Conservation (phyloP, 2,113 vertebrate species). For the Rattus rattus region DNA sequence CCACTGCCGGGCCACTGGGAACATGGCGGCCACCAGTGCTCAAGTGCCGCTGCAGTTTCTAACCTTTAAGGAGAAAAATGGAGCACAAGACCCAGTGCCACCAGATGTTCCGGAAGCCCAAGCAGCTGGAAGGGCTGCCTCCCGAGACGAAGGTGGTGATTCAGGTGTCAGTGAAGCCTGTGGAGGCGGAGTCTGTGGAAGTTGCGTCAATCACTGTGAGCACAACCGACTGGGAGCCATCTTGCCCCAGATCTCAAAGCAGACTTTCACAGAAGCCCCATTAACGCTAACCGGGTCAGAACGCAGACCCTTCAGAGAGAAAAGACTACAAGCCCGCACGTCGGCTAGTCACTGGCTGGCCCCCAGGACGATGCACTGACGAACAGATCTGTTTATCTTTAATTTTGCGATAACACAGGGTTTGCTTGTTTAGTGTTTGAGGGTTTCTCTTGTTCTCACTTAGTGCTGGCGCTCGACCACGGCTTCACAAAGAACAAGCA, state of each 20-base stretch:
- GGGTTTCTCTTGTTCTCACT: background rate
- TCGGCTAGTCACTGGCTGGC: background rate
- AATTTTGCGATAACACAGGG: background rate
- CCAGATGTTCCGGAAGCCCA: constrained; percentile 77
- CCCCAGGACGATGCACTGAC: constrained; percentile 5
- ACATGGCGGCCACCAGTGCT: constrained; percentile 70
- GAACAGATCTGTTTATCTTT: background rate
- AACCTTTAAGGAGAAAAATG: constrained; percentile 81
- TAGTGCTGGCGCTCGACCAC: background rate
- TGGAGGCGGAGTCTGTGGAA: constrained; percentile 49
- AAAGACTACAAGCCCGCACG: background rate
- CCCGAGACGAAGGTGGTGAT: constrained; percentile 78
- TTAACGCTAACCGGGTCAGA: background rate
- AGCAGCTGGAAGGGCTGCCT: constrained; percentile 77
- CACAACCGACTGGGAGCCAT: constrained; percentile 58
- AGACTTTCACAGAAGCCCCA: background rate
- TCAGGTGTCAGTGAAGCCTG: constrained; percentile 66
- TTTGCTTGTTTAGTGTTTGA: background rate
- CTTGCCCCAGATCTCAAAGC: background rate
- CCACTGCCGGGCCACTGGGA: constrained; percentile 89
- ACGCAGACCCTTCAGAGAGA: background rate
- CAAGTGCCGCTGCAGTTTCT: constrained; percentile 78
- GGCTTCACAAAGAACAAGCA: background rate
- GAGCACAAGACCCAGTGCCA: constrained; percentile 80
- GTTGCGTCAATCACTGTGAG: constrained; percentile 69